Base-by-base conservation (phyloP, 2,888 invertebrate species). In the Diaphora mendica region DNA sequence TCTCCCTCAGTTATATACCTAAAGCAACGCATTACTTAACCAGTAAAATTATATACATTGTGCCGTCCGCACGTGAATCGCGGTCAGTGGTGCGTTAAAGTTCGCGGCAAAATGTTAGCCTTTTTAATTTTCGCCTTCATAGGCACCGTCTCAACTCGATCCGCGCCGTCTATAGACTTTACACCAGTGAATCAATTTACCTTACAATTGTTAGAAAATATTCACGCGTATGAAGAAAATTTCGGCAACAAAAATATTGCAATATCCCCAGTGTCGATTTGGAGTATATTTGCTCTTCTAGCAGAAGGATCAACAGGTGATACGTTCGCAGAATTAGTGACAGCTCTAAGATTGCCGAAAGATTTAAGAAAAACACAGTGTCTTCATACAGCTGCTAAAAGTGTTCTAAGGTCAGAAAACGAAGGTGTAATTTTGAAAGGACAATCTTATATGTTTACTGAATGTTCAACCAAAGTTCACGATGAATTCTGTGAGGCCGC, bases 241-340 rank as follows among this genome's bases (percentile, higher is more conserved):
- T 94, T 92, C 72, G 94, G 92, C 3, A 87, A 81, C 2, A 91
- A 89, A 44, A 95, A 95, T 77, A 83, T 93, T 13, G 94, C 92
- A 0, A 81, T 95, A 70, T 94, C 95, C 3, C 95, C 95, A 0
- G 74, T 95, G 2, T 95, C 96, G 1, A 87, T 94, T 4, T 96
- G 96, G 96, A 94, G 91, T 70, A 87, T 94, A 39, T 93, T 95
- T 81, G 87, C 95, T 0, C 82, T 95, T 13, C 84, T 95, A 26
- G 93, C 95, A 5, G 95, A 95, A 87, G 95, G 94, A 70, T 93
- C 95, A 0, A 85, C 95, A 0, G 95, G 94, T 2, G 90, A 93
- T 70, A 95, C 95, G 0, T 95, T 93, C 74, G 75, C 88, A 23
- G 94, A 95, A 81, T 80, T 95, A n/a, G 89, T 93, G 85, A 90